Conservation (phyloP, 2,888 invertebrate genomes). For the Scrobipalpa atriplicella region DNA sequence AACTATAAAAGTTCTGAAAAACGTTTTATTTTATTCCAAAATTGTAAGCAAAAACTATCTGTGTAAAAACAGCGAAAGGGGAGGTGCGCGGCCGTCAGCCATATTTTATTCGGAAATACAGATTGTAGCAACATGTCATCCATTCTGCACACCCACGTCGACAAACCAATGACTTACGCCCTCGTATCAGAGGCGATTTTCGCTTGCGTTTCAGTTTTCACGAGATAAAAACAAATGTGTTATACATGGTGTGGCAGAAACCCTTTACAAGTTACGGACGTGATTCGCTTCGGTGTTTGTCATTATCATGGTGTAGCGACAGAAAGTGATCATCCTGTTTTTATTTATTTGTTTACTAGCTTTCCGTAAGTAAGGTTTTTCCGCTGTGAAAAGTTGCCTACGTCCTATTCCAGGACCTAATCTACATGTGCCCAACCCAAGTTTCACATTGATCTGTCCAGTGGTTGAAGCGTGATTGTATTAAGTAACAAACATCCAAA, state of each 20-base stretch:
- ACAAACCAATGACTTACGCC: slow-evolving; percentile 15
- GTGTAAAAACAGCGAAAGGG: background rate
- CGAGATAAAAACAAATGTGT: background rate
- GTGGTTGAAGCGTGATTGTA: too few relatives aligned
- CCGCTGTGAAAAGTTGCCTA: too few relatives aligned
- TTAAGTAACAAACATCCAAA: too few relatives aligned
- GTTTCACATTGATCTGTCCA: too few relatives aligned
- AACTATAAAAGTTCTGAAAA: too few relatives aligned
- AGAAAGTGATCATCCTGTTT: background rate
- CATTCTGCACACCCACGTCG: background rate
- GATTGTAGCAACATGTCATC: slow-evolving; percentile 19
- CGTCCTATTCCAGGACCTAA: too few relatives aligned
- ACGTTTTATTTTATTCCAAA: background rate
- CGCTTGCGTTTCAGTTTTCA: background rate
- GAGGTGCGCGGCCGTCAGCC: background rate
- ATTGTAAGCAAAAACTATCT: background rate
- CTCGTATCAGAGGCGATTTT: background rate
- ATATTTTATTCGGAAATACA: slow-evolving; percentile 20
- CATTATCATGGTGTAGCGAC: background rate
- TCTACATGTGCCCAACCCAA: too few relatives aligned
- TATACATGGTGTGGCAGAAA: slow-evolving; percentile 5
- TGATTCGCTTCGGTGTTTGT: slow-evolving; percentile 6
- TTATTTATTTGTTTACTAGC: background rate
- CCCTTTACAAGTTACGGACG: slow-evolving; percentile 12
- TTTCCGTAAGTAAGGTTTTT: too few relatives aligned